These are phyloP conservation scores for Nowickia ferox DNA, from an alignment of 2,888 invertebrate species.

Conservation along the genomic window DNA sequence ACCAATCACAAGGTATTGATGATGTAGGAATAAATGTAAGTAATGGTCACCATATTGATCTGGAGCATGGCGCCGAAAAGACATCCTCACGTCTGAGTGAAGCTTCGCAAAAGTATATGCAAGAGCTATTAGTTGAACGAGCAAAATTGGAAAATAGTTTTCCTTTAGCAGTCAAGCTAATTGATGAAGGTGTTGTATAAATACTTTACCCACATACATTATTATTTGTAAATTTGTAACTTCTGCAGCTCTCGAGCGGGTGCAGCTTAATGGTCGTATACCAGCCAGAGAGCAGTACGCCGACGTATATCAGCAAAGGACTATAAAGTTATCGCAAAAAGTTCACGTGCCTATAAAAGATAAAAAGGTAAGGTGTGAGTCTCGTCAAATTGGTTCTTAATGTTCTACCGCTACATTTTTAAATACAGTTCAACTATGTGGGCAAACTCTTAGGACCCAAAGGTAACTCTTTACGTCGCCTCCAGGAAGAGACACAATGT, in stretches of 20 bases:
- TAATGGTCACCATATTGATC: slow-evolving; percentile 79
- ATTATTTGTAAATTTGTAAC: slow-evolving; percentile 15
- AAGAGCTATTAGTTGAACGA: slow-evolving; percentile 80
- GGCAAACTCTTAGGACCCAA: slow-evolving; percentile 97
- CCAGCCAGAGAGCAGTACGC: slow-evolving; percentile 88
- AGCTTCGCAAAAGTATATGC: slow-evolving; percentile 81
- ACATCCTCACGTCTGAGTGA: slow-evolving; percentile 78
- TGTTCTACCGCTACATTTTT: neutral
- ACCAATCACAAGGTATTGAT: slow-evolving; percentile 73
- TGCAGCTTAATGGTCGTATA: slow-evolving; percentile 87
- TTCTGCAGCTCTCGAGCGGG: slow-evolving; percentile 88
- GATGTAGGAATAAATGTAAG: slow-evolving; percentile 73
- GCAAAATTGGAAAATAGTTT: slow-evolving; percentile 81
- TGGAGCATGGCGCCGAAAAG: slow-evolving; percentile 77
- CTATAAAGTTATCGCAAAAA: slow-evolving; percentile 82
- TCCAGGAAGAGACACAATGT: slow-evolving; percentile 97
- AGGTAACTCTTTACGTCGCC: slow-evolving; percentile 94
- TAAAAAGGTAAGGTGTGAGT: slow-evolving; percentile 76
- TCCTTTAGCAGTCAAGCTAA: slow-evolving; percentile 81
- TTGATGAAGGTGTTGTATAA: slow-evolving; percentile 79
- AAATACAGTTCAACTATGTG: slow-evolving; percentile 94
- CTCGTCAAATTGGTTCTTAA: neutral
- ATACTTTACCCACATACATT: neutral
- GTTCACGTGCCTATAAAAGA: slow-evolving; percentile 84
- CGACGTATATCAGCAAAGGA: slow-evolving; percentile 88